phyloP scores from a whole-genome alignment of 2,888 invertebrate species.

The Oasisia sp. region DNA sequence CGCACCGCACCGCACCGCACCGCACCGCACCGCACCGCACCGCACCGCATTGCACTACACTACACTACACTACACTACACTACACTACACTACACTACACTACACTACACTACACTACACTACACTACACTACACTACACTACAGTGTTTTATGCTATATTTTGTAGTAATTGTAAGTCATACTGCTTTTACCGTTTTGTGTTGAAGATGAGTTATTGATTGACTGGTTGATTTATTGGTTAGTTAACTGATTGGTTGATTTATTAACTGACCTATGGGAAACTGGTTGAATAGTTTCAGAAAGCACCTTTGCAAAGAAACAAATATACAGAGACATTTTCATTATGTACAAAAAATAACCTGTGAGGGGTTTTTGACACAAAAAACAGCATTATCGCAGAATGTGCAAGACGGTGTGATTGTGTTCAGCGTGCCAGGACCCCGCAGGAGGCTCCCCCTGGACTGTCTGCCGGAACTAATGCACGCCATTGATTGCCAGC shows the following conservation, averaged over 20 bases:
- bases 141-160: not conserved
- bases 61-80: no score
- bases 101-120: no score
- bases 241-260: no score
- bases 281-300: not conserved
- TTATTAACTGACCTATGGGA: no score
- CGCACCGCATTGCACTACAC: no score
- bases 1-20: no score
- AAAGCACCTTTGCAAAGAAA: not conserved
- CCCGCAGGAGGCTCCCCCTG: conserved; percentile 40
- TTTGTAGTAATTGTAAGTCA: not conserved
- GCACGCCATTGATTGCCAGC: conserved; percentile 70
- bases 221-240: no score
- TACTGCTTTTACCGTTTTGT: no score
- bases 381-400: not conserved
- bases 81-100: no score
- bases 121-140: no score
- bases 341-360: not conserved
- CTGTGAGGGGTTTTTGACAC: not conserved
- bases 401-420: not conserved
- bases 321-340: not conserved
- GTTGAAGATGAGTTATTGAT: no score
- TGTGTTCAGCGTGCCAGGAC: not conserved
- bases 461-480: conserved; percentile 73
- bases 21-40: no score